Conservation (phyloP, 2,888 invertebrate species). For the Macrophya alboannulata region DNA sequence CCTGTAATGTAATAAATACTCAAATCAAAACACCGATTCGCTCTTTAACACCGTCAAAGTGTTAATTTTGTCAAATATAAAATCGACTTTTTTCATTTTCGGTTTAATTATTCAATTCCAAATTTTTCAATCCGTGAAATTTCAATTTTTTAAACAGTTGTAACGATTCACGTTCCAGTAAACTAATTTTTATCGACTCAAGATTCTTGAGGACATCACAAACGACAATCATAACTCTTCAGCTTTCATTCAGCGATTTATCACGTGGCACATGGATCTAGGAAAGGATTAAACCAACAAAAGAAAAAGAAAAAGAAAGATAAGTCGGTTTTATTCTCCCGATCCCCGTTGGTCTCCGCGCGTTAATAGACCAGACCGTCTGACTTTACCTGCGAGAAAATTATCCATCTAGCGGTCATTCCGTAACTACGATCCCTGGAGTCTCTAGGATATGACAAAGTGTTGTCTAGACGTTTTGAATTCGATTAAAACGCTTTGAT, state of each 20-base stretch:
- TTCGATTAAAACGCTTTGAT: neutral
- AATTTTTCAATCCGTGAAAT: neutral
- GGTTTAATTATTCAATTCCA: neutral
- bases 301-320: neutral
- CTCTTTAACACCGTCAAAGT: neutral
- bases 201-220: too few relatives aligned
- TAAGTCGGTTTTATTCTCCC: neutral
- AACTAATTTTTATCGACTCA: too few relatives aligned
- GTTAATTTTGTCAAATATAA: neutral
- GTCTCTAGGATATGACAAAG: neutral
- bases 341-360: neutral
- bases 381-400: neutral
- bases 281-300: neutral
- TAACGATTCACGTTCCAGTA: neutral
- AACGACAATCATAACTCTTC: neutral
- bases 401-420: neutral
- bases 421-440: neutral
- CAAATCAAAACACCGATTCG: neutral
- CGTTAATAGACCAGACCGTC: neutral
- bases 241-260: neutral
- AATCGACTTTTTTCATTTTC: neutral
- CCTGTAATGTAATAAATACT: neutral
- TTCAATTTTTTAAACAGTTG: neutral
- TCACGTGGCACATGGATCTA: too few relatives aligned
- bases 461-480: neutral